These are phyloP conservation scores for Tetrapedia diversipes DNA, from an alignment of 2,888 invertebrate genomes.

Conservation along the genomic window DNA sequence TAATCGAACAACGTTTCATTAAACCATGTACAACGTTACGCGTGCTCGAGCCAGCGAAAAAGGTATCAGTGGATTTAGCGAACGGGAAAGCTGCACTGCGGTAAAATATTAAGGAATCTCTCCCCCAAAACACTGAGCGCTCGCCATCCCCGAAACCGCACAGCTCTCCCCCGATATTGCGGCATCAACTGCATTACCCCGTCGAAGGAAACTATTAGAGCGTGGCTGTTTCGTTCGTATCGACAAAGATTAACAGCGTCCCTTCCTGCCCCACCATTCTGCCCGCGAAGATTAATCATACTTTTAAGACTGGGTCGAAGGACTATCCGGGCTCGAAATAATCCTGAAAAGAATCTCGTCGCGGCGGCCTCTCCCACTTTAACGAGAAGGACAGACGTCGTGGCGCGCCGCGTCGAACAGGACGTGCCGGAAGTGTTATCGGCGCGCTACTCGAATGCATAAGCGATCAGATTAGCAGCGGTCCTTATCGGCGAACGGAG, in stretches of 20 bases:
- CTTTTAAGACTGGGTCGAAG: conserved; percentile 29
- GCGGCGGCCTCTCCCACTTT: conserved; percentile 14
- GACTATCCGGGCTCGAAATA: conserved; percentile 38
- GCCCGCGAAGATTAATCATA: conserved; percentile 50
- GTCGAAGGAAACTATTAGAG: conserved; percentile 16
- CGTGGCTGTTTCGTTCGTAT: conserved; percentile 19
- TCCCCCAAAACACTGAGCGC: not conserved
- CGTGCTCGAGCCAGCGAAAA: no score
- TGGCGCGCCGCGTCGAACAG: no score
- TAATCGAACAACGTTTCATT: no score
- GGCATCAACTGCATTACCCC: conserved; percentile 1
- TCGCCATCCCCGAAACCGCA: not conserved
- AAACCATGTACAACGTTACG: no score
- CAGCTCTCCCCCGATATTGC: not conserved
- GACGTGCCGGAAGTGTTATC: conserved; percentile 16
- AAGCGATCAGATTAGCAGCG: conserved; percentile 44
- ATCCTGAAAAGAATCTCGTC: conserved; percentile 52
- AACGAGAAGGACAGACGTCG: no score
- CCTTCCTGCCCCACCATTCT: conserved; percentile 8
- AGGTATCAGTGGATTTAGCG: not conserved
- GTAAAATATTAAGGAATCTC: not conserved
- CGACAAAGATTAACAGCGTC: conserved; percentile 54
- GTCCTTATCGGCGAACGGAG: conserved; percentile 13
- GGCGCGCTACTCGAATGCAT: conserved; percentile 34
- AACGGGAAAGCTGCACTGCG: not conserved